A percentile compares a stretch with the other conserved stretches of the same genome.
Conservation (phyloP, 2,797 vertebrate genomes). For the Holocentrus rufus region DNA sequence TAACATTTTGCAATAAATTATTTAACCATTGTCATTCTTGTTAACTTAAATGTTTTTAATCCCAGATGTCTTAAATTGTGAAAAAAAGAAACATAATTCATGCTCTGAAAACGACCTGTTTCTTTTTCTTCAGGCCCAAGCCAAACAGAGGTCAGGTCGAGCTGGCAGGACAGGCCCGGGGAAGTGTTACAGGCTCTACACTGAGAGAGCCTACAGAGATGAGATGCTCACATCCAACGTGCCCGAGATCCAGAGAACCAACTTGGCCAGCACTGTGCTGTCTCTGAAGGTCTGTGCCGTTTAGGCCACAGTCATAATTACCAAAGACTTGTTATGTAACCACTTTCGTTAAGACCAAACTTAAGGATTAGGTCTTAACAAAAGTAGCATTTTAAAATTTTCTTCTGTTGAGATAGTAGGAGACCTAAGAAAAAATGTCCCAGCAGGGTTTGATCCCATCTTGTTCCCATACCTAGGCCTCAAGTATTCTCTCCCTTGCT, state of each 20-base stretch:
- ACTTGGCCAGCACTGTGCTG: conserved; percentile 95
- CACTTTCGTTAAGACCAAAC: background rate
- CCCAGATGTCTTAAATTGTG: background rate
- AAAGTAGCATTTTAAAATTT: too few relatives aligned
- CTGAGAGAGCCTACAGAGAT: conserved; percentile 95
- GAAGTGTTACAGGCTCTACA: conserved; percentile 95
- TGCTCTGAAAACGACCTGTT: background rate
- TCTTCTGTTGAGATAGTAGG: too few relatives aligned
- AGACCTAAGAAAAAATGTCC: too few relatives aligned
- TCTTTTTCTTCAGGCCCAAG: conserved; percentile 87
- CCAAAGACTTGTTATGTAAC: background rate
- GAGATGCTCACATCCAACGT: conserved; percentile 99
- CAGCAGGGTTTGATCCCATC: too few relatives aligned
- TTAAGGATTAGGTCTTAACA: too few relatives aligned
- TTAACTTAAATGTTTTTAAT: too few relatives aligned
- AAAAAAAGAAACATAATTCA: background rate
- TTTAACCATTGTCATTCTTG: background rate
- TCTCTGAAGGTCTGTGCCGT: conserved; percentile 89
- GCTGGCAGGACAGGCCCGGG: conserved; percentile 96
- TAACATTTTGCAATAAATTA: background rate
- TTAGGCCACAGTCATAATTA: background rate
- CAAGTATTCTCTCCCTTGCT: background rate
- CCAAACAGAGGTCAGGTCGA: conserved; percentile 95
- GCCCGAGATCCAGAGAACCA: conserved; percentile 98
- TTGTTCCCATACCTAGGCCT: background rate